Evolutionary conservation across 2,888 invertebrate species (phyloP), one percentile per base, ranked within the genome.

Genomic region (Ophioninae sp.): DNA sequence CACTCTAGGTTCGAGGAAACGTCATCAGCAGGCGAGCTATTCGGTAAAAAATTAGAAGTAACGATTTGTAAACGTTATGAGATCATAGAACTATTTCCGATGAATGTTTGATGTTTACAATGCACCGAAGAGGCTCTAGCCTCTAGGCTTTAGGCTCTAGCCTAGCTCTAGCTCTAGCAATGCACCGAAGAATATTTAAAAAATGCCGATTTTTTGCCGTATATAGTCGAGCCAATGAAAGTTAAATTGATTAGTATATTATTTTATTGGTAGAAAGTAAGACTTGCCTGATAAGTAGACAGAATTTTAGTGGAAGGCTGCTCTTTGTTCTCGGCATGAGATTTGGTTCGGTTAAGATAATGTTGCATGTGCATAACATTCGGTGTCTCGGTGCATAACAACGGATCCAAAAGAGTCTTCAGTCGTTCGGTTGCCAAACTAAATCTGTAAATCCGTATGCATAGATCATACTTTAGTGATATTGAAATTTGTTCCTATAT

Each of bases 401-500:
- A 95, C 0, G 97, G 97, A 86, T 96, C 95, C 1, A 98, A 93
- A 17, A 97, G 94, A 86, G 96, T 96, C 92, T 96, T 96, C 64
- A 98, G 93, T 93, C 97, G 97, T 69, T 97, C 97, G 85, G 97
- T 97, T 0, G 98, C 96, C 87, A 98, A 94, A 90, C 97, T 97
- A 93, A 92, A 92, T 86, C 93, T 91, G 1, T 17, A 87, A 83
- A 75, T 0, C 57, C 6, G 0, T 20, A 70, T 41, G n/a, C 67
- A 76, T 20, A 59, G 13, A 50, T 50, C 30, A n/a, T n/a, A n/a
- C n/a, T n/a, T n/a, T n/a, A n/a, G n/a, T n/a, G n/a, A n/a, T n/a
- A n/a, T n/a, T n/a, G n/a, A n/a, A n/a, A n/a, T n/a, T n/a, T n/a
- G n/a, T n/a, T n/a, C n/a, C n/a, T n/a, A n/a, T n/a, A n/a, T n/a